Evolutionary conservation across 2,113 vertebrate species (phyloP).

Genomic region (Lophochroa leadbeateri): DNA sequence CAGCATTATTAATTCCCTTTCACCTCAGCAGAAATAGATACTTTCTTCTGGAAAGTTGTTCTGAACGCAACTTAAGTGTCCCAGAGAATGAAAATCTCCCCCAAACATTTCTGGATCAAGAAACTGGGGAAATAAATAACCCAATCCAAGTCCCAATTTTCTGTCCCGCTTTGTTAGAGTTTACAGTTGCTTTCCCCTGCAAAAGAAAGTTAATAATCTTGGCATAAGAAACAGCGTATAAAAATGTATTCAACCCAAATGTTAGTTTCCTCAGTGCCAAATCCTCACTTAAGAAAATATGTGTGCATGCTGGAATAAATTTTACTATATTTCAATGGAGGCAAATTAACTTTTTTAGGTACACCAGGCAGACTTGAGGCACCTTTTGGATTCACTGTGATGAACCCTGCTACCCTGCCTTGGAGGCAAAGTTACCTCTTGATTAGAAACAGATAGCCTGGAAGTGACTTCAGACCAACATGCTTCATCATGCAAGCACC

Average conservation of each 20-base stretch:
- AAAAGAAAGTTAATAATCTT: constrained; percentile 13
- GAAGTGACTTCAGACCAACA: neutral
- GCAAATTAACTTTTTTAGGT: neutral
- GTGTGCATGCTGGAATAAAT: constrained; percentile 2
- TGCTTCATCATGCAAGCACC: neutral
- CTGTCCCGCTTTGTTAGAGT: neutral
- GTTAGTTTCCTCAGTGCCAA: constrained; percentile 6
- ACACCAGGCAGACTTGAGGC: neutral
- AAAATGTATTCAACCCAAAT: constrained; percentile 7
- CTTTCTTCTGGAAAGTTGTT: neutral
- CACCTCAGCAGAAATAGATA: neutral
- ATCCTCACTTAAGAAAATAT: neutral
- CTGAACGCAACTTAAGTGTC: neutral
- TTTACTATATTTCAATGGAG: neutral
- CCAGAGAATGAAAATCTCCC: neutral
- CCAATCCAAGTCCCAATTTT: neutral
- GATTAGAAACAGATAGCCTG: neutral
- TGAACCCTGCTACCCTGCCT: neutral
- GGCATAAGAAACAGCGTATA: neutral
- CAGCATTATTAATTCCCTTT: neutral
- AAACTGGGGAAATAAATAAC: neutral
- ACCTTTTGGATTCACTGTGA: neutral
- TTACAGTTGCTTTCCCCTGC: neutral
- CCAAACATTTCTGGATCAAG: neutral
- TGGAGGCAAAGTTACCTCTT: neutral